Evolutionary conservation across 1,140 invertebrate species (phyloP), one percentile per base, ranked within the genome.

Genomic region (Euborellia annulipes): DNA sequence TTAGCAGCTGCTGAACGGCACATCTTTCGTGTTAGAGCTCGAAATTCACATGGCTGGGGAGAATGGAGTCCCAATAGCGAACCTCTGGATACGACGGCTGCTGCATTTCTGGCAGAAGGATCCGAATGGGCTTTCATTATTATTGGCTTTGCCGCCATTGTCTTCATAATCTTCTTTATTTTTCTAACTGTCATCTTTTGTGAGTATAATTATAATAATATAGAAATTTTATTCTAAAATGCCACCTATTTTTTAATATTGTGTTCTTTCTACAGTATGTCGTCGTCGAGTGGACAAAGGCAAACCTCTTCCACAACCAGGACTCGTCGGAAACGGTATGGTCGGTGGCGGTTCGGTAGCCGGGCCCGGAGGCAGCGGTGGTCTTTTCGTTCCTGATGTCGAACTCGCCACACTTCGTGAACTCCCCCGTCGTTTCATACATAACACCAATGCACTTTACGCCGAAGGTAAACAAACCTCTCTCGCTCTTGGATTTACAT

Each of bases 391-490:
- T 2, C 74, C 80, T 0, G 85, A 90, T 54, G 75, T 88, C 6
- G 85, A 93, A 56, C 66, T 93, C n/a, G 86, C 85, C 0, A 83
- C 82, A 1, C 66, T 93, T n/a, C 69, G 84, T 23, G 85, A 92
- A 59, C 67, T 91, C 11, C 87, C 87, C 2, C 63, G 76, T 2
- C 53, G 73, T 51, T 79, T 82, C 45, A 70, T 85, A 13, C 83
- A 88, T 53, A 81, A 82, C 19, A 79, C 71, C 7, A 90, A 91
- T 60, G 77, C 82, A 9, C 63, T 91, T 1, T 92, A 93, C 55
- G 75, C 73, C 11, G 64, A 68, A 2, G 63, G 65, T 46, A 13
- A 43, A n/a, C n/a, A n/a, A n/a, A n/a, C n/a, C n/a, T n/a, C n/a
- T n/a, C n/a, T n/a, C n/a, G n/a, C n/a, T n/a, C n/a, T n/a, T n/a